Evolutionary conservation across 2,888 invertebrate species (phyloP).

Genomic region (Xanthia togata): DNA sequence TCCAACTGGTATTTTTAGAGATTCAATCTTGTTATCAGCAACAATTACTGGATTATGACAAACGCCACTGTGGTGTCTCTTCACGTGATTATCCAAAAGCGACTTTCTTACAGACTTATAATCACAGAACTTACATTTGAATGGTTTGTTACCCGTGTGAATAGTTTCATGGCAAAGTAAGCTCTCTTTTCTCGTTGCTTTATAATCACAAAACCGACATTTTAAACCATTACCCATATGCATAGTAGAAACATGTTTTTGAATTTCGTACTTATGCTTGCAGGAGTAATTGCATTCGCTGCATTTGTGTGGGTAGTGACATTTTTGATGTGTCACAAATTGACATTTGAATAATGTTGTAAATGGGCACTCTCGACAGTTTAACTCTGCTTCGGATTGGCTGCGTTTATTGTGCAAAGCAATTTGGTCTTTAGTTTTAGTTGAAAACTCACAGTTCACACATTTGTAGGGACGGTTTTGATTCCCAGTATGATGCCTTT

Average conservation of each 20-base stretch:
- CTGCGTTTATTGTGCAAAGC: slow-evolving; percentile 81
- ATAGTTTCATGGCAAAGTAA: slow-evolving; percentile 77
- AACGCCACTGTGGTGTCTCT: slow-evolving; percentile 71
- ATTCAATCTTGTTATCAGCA: slow-evolving; percentile 73
- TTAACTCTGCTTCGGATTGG: slow-evolving; percentile 63
- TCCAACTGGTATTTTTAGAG: slow-evolving; percentile 67
- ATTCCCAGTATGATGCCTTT: slow-evolving; percentile 78
- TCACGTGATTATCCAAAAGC: slow-evolving; percentile 75
- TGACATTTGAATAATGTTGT: slow-evolving; percentile 78
- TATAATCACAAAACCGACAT: slow-evolving; percentile 79
- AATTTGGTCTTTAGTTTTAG: slow-evolving; percentile 84
- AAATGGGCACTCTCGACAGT: slow-evolving; percentile 74
- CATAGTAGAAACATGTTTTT: slow-evolving; percentile 74
- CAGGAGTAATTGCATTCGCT: slow-evolving; percentile 75
- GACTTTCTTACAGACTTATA: slow-evolving; percentile 76
- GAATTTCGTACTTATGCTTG: slow-evolving; percentile 78
- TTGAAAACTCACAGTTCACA: slow-evolving; percentile 80
- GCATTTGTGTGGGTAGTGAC: slow-evolving; percentile 78
- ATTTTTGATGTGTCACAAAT: slow-evolving; percentile 77
- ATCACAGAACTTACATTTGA: slow-evolving; percentile 75
- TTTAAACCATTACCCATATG: slow-evolving; percentile 79
- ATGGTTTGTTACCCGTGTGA: slow-evolving; percentile 80
- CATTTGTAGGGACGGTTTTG: slow-evolving; percentile 80
- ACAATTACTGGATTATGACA: slow-evolving; percentile 66
- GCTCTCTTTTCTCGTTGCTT: slow-evolving; percentile 74